A percentile compares a stretch with the other conserved stretches of the same genome.
These are phyloP conservation scores for Mormoops blainvillei DNA, from an alignment of 2,113 vertebrate species.

Conservation along the genomic window DNA sequence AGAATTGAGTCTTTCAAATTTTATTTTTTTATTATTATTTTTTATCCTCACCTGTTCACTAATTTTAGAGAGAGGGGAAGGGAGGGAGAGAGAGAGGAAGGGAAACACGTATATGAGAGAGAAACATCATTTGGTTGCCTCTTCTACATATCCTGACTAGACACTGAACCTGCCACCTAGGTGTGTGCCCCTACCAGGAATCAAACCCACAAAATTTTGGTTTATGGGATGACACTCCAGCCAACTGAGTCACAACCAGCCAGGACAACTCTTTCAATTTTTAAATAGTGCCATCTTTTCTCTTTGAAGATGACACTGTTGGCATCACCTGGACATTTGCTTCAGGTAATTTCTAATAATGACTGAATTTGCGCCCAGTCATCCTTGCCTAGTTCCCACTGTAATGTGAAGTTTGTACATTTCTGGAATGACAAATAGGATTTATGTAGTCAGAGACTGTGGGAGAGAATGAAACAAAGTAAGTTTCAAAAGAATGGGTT, in stretches of 20 bases:
- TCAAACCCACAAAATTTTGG: too few species aligned
- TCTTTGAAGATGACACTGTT: background rate
- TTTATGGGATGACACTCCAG: too few species aligned
- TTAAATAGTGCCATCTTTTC: background rate
- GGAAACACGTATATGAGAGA: too few species aligned
- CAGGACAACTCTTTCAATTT: background rate
- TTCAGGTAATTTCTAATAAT: background rate
- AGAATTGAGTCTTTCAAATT: background rate
- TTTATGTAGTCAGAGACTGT: background rate
- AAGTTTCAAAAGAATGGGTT: background rate
- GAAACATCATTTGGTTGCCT: too few species aligned
- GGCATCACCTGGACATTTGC: background rate
- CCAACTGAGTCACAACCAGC: too few species aligned
- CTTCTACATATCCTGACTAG: too few species aligned
- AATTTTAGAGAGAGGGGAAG: too few species aligned
- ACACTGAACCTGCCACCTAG: too few species aligned
- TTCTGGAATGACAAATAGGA: background rate
- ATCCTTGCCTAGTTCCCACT: background rate
- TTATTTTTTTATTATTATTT: too few species aligned
- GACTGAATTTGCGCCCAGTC: background rate
- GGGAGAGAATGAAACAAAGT: background rate
- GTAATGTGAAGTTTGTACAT: background rate
- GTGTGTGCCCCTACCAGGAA: too few species aligned
- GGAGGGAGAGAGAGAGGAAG: too few species aligned
- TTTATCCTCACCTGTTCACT: too few species aligned